Conservation (phyloP, 2,797 vertebrate genomes). For the Anabas testudineus region DNA sequence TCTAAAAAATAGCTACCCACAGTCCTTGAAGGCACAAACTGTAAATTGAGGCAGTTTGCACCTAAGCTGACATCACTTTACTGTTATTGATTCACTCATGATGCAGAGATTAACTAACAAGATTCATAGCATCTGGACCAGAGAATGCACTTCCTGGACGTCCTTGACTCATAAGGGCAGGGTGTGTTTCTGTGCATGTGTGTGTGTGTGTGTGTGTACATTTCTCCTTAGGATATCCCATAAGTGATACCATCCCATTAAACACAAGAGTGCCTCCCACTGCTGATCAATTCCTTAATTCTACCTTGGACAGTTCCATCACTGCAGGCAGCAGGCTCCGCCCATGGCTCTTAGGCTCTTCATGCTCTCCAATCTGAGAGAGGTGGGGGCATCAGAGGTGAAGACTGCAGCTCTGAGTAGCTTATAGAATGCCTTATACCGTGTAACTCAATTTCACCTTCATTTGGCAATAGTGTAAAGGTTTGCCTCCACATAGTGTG, state of each 20-base stretch:
- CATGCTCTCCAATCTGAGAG: conserved; percentile 19
- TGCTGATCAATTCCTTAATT: conserved; percentile 34
- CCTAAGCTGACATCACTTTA: conserved; percentile 55
- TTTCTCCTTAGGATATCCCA: conserved; percentile 9
- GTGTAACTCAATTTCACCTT: conserved; percentile 25
- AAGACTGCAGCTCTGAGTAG: conserved; percentile 46
- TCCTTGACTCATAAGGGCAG: conserved; percentile 69
- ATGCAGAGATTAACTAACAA: conserved; percentile 50
- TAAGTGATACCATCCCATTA: conserved; percentile 35
- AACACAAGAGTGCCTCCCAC: conserved; percentile 22
- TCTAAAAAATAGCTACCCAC: conserved; percentile 58
- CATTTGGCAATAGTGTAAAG: too few relatives aligned
- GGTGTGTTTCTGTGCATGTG: conserved; percentile 1
- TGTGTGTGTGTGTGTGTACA: not conserved
- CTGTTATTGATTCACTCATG: conserved; percentile 65
- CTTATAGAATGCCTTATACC: conserved; percentile 31
- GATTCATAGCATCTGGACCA: conserved; percentile 60
- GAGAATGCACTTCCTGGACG: conserved; percentile 57
- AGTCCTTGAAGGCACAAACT: conserved; percentile 32
- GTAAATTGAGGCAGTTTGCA: conserved; percentile 52
- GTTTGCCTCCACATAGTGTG: too few relatives aligned
- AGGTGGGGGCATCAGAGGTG: conserved; percentile 39
- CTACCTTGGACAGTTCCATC: conserved; percentile 44
- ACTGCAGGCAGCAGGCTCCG: conserved; percentile 45
- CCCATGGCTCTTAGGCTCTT: conserved; percentile 37